Evolutionary conservation across 2,888 invertebrate species (phyloP), one percentile per base, ranked within the genome.

Genomic region (Listrodromus nycthemerus): DNA sequence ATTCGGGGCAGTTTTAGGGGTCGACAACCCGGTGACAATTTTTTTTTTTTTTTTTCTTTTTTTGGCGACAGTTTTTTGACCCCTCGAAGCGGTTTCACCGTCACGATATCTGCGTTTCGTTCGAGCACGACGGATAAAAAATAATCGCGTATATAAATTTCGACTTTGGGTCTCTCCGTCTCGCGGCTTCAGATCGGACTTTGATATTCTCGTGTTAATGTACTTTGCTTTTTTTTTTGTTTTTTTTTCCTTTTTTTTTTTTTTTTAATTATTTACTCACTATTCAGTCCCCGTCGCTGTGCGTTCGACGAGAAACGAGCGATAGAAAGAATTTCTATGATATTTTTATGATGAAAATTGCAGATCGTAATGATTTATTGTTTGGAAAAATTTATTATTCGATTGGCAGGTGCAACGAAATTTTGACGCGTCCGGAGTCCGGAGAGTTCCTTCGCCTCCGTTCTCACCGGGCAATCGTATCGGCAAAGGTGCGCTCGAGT

Each of bases 11-110:
- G 41, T 78, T 45, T 67, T 78, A 55, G 69, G 78, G 76, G 70
- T 82, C 76, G 66, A 67, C 81, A 76, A 70, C 81, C 76, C 58
- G 27, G 71, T 48, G 66, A 71, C 71, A 65, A 66, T 61, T 65
- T 16, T 4, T 13, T 41, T 50, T 16, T 21, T 52, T 55, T 55
- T 0, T 33, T 19, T 24, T 55, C 27, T 66, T 63, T 77, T 71
- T 77, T 67, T 45, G 66, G 66, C 65, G 0, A 45, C 71, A 73
- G 80, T 66, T 77, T 33, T 41, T 73, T 41, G 76, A 82, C 77
- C 70, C 13, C 70, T 61, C 61, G 50, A 50, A 3, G 24, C 70
- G 24, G 48, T 45, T 41, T 58, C 52, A 50, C 30, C 61, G 21
- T 61, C 33, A 45, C 41, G 27, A 66, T 41, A 41, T 73, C 71